These are phyloP conservation scores for Alcis repandata DNA, from an alignment of 2,888 invertebrate species.

Conservation along the genomic window DNA sequence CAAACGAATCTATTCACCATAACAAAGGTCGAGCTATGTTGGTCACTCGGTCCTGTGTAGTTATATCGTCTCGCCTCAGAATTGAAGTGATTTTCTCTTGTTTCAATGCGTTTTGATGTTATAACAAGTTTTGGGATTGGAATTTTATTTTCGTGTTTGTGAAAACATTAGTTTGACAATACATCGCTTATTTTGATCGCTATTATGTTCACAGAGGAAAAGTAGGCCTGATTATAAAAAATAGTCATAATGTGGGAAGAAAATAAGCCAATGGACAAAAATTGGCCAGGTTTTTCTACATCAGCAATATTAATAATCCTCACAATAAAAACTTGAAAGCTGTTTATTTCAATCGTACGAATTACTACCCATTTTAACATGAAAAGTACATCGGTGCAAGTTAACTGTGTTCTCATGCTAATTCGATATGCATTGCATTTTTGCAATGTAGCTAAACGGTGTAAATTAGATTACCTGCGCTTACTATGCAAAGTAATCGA, in stretches of 20 bases:
- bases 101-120: slow-evolving; percentile 48
- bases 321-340: not conserved
- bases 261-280: not conserved
- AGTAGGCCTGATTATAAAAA: no score
- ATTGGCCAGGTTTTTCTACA: not conserved
- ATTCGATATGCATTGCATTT: slow-evolving; percentile 19
- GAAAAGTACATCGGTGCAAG: slow-evolving; percentile 14
- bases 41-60: slow-evolving; percentile 65
- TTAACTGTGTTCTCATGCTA: slow-evolving; percentile 14
- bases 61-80: slow-evolving; percentile 62
- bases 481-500: slow-evolving; percentile 10
- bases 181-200: no score
- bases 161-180: not conserved
- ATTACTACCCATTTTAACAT: slow-evolving; percentile 23
- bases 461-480: slow-evolving; percentile 16
- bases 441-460: slow-evolving; percentile 15
- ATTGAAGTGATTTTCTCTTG: slow-evolving; percentile 59
- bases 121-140: slow-evolving; percentile 36
- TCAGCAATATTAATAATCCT: not conserved
- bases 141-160: slow-evolving; percentile 5
- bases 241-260: no score
- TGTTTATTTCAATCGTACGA: slow-evolving; percentile 23
- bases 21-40: slow-evolving; percentile 53
- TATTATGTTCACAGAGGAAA: no score
- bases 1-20: slow-evolving; percentile 44